A percentile compares a stretch with the other conserved stretches of the same genome.
These are phyloP conservation scores for Cryptophagus acutangulus DNA, from an alignment of 2,888 invertebrate species.

Conservation along the genomic window DNA sequence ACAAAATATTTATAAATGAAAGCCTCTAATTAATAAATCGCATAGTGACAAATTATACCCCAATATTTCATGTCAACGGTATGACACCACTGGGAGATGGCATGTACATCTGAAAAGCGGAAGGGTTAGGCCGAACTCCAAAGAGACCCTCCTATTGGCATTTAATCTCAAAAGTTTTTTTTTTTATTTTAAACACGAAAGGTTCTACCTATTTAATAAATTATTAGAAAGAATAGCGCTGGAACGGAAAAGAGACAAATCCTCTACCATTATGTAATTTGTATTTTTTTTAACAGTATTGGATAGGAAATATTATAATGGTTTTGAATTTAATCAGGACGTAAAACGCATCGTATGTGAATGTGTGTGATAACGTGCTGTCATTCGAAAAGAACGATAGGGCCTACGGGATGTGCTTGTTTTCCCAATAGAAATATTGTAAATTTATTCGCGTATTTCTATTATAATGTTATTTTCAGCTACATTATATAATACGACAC, in stretches of 20 bases:
- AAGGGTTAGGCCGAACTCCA: conserved; percentile 27
- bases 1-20: conserved; percentile 32
- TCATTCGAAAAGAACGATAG: conserved; percentile 48
- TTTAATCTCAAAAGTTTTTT: no score
- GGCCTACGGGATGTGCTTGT: conserved; percentile 43
- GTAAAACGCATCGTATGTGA: conserved; percentile 41
- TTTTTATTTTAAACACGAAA: no score
- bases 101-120: no score
- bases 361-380: conserved; percentile 46
- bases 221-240: no score
- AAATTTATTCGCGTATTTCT: conserved; percentile 42
- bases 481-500: no score
- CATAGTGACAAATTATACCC: conserved; percentile 35
- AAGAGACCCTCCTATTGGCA: conserved; percentile 32
- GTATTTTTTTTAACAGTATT: no score
- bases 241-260: no score
- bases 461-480: conserved; percentile 38
- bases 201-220: no score
- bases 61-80: conserved; percentile 41
- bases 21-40: conserved; percentile 17
- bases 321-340: conserved; percentile 48
- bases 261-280: no score
- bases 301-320: conserved; percentile 41
- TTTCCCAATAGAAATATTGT: conserved; percentile 45
- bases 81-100: conserved; percentile 34